These are phyloP conservation scores for Rallus crepitans DNA, from an alignment of 2,797 vertebrate genomes.

Conservation along the genomic window DNA sequence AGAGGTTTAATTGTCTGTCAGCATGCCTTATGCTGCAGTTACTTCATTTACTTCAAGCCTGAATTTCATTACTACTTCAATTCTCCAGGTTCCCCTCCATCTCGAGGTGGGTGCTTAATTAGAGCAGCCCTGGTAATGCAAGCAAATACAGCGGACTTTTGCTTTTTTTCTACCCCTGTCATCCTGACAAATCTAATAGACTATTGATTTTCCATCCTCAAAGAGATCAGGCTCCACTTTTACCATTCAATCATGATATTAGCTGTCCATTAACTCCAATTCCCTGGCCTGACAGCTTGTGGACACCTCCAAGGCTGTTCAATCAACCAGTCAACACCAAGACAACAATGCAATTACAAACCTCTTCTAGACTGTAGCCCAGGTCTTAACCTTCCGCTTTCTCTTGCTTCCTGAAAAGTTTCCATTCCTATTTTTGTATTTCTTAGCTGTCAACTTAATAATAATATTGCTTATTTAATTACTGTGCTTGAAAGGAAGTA, in stretches of 20 bases:
- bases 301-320: conserved; percentile 75
- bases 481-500: conserved; percentile 59
- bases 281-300: conserved; percentile 79
- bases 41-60: conserved; percentile 81
- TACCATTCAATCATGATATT: conserved; percentile 92
- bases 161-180: conserved; percentile 66
- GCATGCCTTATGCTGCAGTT: conserved; percentile 81
- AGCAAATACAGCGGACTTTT: conserved; percentile 57
- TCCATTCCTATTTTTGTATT: conserved; percentile 28
- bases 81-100: conserved; percentile 75
- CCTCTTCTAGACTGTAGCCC: background rate
- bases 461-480: conserved; percentile 66
- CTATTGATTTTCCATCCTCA: conserved; percentile 95
- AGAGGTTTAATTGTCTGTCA: conserved; percentile 93
- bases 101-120: conserved; percentile 79
- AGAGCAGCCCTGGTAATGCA: conserved; percentile 69
- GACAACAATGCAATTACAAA: conserved; percentile 65
- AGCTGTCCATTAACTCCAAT: conserved; percentile 90
- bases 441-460: conserved; percentile 69
- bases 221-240: conserved; percentile 86
- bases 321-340: conserved; percentile 72
- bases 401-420: conserved; percentile 16
- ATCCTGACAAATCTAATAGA: conserved; percentile 89
- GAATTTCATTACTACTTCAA: conserved; percentile 83
- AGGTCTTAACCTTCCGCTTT: conserved; percentile 39